Base-by-base conservation (phyloP, 2,888 invertebrate species). In the Mythimna pallens region DNA sequence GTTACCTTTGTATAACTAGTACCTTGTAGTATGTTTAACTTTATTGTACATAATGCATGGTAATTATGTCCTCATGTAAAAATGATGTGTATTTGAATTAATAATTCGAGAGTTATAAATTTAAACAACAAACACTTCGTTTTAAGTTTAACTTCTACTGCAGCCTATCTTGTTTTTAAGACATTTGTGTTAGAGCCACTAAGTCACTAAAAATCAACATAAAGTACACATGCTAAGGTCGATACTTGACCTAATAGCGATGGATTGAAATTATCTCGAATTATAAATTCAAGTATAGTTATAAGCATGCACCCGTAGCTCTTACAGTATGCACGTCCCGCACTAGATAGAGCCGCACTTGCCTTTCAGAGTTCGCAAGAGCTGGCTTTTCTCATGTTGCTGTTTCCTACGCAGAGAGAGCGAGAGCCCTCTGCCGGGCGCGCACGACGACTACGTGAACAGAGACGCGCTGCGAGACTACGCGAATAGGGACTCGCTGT, bases 321-420 rank as follows among this genome's bases (percentile, higher is more conserved):
- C 84, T 85, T 80, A 65, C 76, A 80, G 82, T 83, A 84, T 82
- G 90, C 92, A 92, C 89, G 91, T 88, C 86, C 82, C 87, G 92
- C 93, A 93, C 90, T 90, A 90, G 92, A 88, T 88, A 88, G 89
- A 89, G 82, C 84, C 89, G 84, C 86, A 81, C 84, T 93, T 93
- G 86, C 87, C 88, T 95, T 95, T 93, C 95, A 95, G 95, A 93
- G 78, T 80, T 80, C 89, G 91, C 94, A 94, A 94, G 92, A 91
- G 92, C 87, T 94, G 94, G 94, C 91, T 93, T 93, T 90, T 92
- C 91, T 94, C 93, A 94, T 95, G 94, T 94, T 95, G 95, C 91
- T 95, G 95, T 95, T 95, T 94, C 92, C 90, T 94, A 93, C 94
- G 93, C 95, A 96, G 96, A 94, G 96, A 96, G 92, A 93, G 93